phyloP scores from a whole-genome alignment of 1,140 invertebrate species.

The Manduca sexta region DNA sequence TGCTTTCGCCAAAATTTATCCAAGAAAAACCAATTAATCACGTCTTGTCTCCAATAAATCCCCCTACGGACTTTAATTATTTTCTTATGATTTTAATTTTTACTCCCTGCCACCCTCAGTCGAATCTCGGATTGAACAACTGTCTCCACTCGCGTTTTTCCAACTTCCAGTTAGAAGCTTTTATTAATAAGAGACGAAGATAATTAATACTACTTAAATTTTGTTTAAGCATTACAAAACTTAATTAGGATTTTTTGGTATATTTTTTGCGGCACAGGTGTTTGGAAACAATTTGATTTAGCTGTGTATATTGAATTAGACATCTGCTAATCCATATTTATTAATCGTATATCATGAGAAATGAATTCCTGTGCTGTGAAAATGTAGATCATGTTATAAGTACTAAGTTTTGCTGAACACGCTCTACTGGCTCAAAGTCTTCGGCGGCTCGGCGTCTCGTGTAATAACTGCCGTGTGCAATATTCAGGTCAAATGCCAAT shows the following conservation, averaged over 20 bases:
- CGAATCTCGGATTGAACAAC: conserved; percentile 62
- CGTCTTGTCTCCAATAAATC: conserved; percentile 70
- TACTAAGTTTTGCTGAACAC: no score
- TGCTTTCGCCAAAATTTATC: conserved; percentile 55
- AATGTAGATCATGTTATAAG: no score
- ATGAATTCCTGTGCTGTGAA: no score
- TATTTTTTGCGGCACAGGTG: no score
- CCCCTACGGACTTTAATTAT: conserved; percentile 71
- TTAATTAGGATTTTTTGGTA: conserved; percentile 39
- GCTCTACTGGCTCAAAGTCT: no score
- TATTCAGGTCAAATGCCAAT: no score
- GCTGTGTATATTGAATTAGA: no score
- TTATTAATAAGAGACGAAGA: conserved; percentile 68
- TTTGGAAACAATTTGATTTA: no score
- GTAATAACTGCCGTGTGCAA: no score
- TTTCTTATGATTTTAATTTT: conserved; percentile 74
- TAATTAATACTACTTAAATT: conserved; percentile 73
- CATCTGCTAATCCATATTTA: no score
- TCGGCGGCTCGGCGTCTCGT: no score
- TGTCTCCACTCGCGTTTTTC: conserved; percentile 66
- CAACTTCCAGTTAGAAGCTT: conserved; percentile 48
- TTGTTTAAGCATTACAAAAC: conserved; percentile 61
- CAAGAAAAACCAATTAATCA: conserved; percentile 66
- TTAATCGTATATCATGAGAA: no score
- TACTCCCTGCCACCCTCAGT: conserved; percentile 33